Evolutionary conservation across 2,113 vertebrate species (phyloP), one percentile per base, ranked within the genome.

Genomic region (Pseudois nayaur): DNA sequence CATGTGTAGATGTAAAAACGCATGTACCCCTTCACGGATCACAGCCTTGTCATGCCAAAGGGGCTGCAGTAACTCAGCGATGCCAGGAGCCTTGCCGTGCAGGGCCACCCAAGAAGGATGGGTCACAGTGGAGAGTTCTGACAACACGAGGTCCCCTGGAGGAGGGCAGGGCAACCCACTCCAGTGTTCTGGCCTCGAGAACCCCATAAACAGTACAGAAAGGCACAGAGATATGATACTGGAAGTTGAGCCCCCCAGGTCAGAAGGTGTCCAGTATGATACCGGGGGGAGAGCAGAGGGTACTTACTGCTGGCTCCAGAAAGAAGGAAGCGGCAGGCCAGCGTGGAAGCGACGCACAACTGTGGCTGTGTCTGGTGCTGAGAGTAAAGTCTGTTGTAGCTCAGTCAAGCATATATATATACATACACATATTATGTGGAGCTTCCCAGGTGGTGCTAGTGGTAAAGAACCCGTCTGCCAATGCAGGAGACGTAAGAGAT

Each of bases 281-380:
- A 11, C 64, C 23, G 8, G n/a, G n/a, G 33, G 19, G 13, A 25
- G 3, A 40, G 36, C 19, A 23, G n/a, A 23, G n/a, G 19, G 19
- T 23, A 11, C n/a, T 6, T 25, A 40, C 67, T 74, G 67, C 67
- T 5, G 33, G 67, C n/a, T 40, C 67, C 67, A 23, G 19, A 40
- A 3, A 40, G 67, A 40, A 71, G 33, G 9, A 23, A 23, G 67
- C 3, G 1, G 71, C 12, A 6, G 71, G 71, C 71, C 40, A 27
- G 23, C 15, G 71, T 8, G 40, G 71, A 7, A 43, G 13, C 0
- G 3, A 14, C 1, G 1, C 3, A 0, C 23, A 3, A 1, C 0
- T 8, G 71, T 14, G 23, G 36, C 23, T 43, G 36, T 25, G 71
- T 74, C 71, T 43, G 36, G 71, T 43, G 71, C 21, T 8, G 71